phyloP scores from a whole-genome alignment of 2,888 invertebrate genomes.

The Anthoptus insignis region DNA sequence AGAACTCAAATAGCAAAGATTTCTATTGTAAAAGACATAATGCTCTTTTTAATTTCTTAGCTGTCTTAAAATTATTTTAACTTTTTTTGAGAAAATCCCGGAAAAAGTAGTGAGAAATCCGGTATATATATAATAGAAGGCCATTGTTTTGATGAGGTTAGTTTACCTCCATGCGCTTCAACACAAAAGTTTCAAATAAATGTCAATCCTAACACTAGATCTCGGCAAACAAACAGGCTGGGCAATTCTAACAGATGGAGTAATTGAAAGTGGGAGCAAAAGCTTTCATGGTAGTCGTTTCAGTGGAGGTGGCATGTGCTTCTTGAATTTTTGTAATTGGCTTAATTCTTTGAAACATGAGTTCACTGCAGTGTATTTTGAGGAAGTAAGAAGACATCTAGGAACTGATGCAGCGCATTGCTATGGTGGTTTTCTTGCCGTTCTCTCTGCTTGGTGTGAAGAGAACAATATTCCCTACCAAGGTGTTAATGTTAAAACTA shows the following conservation, averaged over 20 bases:
- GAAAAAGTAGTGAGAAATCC: not conserved
- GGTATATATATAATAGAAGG: not conserved
- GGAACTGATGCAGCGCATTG: conserved; percentile 36
- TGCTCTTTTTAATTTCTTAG: too few relatives aligned
- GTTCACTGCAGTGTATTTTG: conserved; percentile 32
- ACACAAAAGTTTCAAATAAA: not conserved
- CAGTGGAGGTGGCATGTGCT: conserved; percentile 27
- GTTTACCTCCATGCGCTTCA: too few relatives aligned
- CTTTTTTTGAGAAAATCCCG: not conserved
- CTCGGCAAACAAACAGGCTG: conserved; percentile 21
- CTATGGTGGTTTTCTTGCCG: conserved; percentile 23
- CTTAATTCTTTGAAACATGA: conserved; percentile 9
- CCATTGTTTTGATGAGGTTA: too few relatives aligned
- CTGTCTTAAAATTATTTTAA: not conserved
- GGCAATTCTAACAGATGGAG: conserved; percentile 22
- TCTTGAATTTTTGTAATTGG: conserved; percentile 15
- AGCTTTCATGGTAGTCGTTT: conserved; percentile 19
- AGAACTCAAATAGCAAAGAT: too few relatives aligned
- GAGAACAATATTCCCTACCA: conserved; percentile 20
- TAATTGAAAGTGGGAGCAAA: conserved; percentile 29
- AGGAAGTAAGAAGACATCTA: conserved; percentile 37
- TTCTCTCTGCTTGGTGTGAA: conserved; percentile 13
- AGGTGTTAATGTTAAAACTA: conserved; percentile 29
- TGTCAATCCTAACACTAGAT: conserved; percentile 14
- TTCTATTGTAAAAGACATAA: too few relatives aligned